Evolutionary conservation across 2,797 vertebrate species (phyloP), one percentile per base, ranked within the genome.

Genomic region (Natrix natrix): DNA sequence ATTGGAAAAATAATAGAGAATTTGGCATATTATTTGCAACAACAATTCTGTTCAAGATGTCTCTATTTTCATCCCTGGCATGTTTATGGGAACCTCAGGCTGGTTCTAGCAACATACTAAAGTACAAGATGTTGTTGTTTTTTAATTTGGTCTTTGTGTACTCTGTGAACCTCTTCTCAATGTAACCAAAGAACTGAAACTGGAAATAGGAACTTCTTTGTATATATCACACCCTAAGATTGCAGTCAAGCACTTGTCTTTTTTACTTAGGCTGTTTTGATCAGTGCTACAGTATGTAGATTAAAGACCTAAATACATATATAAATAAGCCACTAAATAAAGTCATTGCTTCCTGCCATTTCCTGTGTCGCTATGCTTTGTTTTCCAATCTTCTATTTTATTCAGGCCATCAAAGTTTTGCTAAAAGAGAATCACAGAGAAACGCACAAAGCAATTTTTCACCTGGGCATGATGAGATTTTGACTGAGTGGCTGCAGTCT

Each of bases 381-480:
- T 63, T 92, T 92, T 86, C 74, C 48, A 86, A 43, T 86, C 88
- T 92, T 57, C 92, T 28, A 54, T 86, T 48, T 86, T 92, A 66
- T 60, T 90, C 24, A 92, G 55, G 92, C 22, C 78, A 92, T 90
- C 88, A 66, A 14, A 37, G 59, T 54, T 92, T 92, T 63, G 20
- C n/a, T 90, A n/a, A 86, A 86, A 37, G 63, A 92, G 59, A 63
- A 90, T 86, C 57, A 86, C 24, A 89, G 57, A 52, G n/a, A 86
- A 90, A 90, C 20, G 74, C 88, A 90, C 74, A 92, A 90, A 92
- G 52, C 59, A 86, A 90, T 92, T 92, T 78, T 90, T 92, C 92
- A 92, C 57, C 92, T 90, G n/a, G n/a, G 57, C 43, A 37, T 86
- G 74, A 90, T 92, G 88, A 92, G 74, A 92, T 92, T 92, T 92